Evolutionary conservation across 2,797 vertebrate species (phyloP).

Genomic region (Trichosurus vulpecula): DNA sequence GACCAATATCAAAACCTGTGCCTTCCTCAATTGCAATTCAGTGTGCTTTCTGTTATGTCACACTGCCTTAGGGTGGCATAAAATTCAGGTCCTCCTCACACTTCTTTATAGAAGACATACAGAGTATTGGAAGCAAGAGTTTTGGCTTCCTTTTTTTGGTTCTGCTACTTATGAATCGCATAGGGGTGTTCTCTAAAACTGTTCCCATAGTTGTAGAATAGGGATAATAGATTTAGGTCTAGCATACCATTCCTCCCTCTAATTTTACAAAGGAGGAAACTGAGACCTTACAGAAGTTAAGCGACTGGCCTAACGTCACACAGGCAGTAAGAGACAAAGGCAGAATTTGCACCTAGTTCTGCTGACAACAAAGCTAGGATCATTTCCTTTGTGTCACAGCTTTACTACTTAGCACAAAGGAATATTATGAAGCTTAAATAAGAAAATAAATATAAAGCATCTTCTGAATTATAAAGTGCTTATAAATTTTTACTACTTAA

Average conservation of each 20-base stretch:
- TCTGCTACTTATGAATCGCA: not conserved
- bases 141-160: not conserved
- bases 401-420: not conserved
- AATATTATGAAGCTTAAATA: not conserved
- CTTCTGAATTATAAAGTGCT: not conserved
- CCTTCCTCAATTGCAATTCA: not conserved
- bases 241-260: not conserved
- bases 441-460: not conserved
- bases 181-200: not conserved
- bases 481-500: not conserved
- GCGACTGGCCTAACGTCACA: not conserved
- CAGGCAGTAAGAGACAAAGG: not conserved
- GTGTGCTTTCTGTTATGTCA: not conserved
- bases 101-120: conserved; percentile 64
- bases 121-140: not conserved
- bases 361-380: not conserved
- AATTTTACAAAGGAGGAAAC: not conserved
- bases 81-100: conserved; percentile 77
- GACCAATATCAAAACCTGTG: not conserved
- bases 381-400: not conserved
- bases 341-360: not conserved
- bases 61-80: conserved; percentile 62
- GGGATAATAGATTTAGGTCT: not conserved
- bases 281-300: not conserved
- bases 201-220: not conserved